Evolutionary conservation across 2,888 invertebrate genomes (phyloP).

Genomic region (Andrena flavipes): DNA sequence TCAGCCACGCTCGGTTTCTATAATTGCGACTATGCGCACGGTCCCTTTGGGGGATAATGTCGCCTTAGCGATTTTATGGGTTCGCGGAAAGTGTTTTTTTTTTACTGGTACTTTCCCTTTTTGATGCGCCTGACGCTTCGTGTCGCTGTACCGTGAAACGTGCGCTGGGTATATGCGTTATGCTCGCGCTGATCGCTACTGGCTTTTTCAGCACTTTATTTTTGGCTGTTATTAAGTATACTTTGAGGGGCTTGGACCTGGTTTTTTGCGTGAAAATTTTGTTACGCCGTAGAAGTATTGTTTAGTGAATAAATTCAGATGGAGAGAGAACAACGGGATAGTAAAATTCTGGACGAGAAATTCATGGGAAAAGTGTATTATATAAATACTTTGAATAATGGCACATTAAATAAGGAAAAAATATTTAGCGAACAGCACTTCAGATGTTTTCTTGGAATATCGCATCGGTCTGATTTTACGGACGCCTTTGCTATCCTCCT

Average conservation of each 20-base stretch:
- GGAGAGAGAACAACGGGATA: no score
- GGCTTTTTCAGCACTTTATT: no score
- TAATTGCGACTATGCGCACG: constrained; percentile 8
- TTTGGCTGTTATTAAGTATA: no score
- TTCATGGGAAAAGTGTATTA: background rate
- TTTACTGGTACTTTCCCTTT: background rate
- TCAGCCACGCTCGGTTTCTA: constrained; percentile 28
- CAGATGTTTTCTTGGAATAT: constrained; percentile 16
- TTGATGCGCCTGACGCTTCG: background rate
- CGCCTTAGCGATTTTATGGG: background rate
- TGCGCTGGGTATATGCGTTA: no score
- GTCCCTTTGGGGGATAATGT: background rate
- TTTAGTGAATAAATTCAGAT: no score
- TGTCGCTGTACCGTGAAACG: no score
- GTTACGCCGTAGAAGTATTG: no score
- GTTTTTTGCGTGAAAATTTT: no score
- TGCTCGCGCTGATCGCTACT: no score
- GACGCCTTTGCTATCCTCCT: constrained; percentile 14
- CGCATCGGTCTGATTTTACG: constrained; percentile 1
- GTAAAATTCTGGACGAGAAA: background rate
- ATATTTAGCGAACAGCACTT: background rate
- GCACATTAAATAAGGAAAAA: constrained; percentile 7
- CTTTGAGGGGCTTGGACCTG: no score
- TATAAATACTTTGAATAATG: background rate
- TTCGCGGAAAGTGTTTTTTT: background rate